phyloP scores from a whole-genome alignment of 2,113 vertebrate genomes.

The Todiramphus chloris region DNA sequence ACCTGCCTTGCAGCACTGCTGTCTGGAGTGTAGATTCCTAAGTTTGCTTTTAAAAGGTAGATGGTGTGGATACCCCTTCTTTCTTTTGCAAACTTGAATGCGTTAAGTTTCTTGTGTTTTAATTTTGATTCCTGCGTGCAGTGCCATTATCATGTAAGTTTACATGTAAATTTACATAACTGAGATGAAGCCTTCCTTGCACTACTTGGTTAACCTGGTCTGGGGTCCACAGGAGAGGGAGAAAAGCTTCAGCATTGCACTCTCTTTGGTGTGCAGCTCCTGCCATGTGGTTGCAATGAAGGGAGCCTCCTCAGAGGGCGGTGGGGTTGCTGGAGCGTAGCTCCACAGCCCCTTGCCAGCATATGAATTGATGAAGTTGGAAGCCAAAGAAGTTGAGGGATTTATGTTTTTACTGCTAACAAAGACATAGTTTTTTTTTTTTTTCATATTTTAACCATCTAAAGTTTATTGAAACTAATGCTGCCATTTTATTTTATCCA shows the following conservation, averaged over 20 bases:
- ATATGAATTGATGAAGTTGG: neutral
- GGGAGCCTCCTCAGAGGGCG: neutral
- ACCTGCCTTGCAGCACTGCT: neutral
- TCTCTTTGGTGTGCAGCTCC: fast-evolving
- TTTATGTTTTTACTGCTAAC: neutral
- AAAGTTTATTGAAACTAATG: neutral
- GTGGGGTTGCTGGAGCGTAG: neutral
- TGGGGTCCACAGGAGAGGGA: neutral
- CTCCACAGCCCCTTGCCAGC: neutral
- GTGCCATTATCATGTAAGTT: neutral
- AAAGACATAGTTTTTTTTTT: neutral
- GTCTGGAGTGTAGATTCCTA: neutral
- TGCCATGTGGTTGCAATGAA: neutral
- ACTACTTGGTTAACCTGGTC: neutral
- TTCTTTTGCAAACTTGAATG: neutral
- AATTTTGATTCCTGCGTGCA: neutral
- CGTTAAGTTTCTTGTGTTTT: neutral
- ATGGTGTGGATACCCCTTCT: neutral
- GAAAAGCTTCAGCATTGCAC: fast-evolving
- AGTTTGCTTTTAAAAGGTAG: neutral
- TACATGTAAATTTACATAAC: neutral
- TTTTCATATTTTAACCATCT: neutral
- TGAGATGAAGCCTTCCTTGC: neutral
- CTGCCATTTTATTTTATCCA: neutral
- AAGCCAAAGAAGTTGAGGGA: neutral